phyloP scores from a whole-genome alignment of 1,140 invertebrate genomes.

The Scaptomyza montana region DNA sequence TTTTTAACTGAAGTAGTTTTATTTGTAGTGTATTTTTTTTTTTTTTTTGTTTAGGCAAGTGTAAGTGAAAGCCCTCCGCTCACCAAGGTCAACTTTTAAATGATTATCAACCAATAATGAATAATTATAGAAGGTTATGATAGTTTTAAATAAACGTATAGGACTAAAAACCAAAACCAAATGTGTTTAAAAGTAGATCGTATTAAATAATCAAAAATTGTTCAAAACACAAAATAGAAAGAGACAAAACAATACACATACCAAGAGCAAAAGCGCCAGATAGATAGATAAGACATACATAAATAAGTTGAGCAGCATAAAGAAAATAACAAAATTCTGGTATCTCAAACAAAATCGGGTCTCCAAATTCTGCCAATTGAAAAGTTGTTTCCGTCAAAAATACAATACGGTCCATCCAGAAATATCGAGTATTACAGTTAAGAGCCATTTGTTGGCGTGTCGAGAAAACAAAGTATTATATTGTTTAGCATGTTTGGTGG shows the following conservation, averaged over 20 bases:
- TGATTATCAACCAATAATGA: constrained; percentile 1
- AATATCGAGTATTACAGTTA: constrained; percentile 23
- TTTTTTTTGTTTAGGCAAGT: neutral
- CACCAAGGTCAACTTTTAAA: constrained; percentile 37
- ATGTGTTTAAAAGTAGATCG: constrained; percentile 44
- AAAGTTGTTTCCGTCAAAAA: constrained; percentile 43
- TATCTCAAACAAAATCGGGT: neutral
- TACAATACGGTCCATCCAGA: constrained; percentile 42
- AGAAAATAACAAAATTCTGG: neutral
- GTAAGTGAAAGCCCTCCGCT: constrained; percentile 20
- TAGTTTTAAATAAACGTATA: constrained; percentile 40
- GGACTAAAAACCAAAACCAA: constrained; percentile 30
- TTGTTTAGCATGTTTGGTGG: constrained; percentile 1
- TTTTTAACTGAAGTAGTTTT: neutral
- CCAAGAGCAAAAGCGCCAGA: neutral
- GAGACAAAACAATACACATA: neutral
- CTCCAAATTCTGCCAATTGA: constrained; percentile 21
- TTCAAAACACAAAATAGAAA: constrained; percentile 32
- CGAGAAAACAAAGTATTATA: constrained; percentile 10
- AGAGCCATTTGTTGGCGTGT: constrained; percentile 16
- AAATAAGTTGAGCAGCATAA: neutral
- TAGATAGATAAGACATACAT: neutral
- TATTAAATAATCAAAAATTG: constrained; percentile 43
- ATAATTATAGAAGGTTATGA: constrained; percentile 27
- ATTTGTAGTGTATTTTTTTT: constrained; percentile 7